A percentile compares a stretch with the other conserved stretches of the same genome.
Conservation (phyloP, 2,797 vertebrate genomes). For the Cryptoblepharus egeriae region DNA sequence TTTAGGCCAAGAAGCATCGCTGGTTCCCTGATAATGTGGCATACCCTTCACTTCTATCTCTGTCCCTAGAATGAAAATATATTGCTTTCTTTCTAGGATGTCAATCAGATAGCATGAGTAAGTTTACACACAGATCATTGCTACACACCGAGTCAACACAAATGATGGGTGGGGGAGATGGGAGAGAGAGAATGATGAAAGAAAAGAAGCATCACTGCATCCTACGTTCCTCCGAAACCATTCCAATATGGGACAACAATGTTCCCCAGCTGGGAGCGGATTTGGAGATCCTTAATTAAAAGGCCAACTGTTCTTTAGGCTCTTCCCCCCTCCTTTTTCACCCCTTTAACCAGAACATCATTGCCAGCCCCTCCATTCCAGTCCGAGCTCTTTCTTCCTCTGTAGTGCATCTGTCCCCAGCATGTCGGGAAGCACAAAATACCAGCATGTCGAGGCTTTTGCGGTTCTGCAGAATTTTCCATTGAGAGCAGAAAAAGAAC, state of each 20-base stretch:
- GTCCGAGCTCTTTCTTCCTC: constrained; percentile 51
- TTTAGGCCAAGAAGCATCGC: too few relatives aligned
- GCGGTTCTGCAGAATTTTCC: constrained; percentile 17
- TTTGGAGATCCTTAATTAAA: constrained; percentile 73
- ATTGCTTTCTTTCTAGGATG: not conserved
- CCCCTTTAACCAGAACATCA: not conserved
- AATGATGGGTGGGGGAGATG: not conserved
- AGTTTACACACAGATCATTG: not conserved
- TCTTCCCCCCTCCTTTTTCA: not conserved
- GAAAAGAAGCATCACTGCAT: not conserved
- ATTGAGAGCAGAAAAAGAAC: not conserved
- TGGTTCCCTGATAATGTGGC: not conserved
- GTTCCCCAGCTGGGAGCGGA: constrained; percentile 68
- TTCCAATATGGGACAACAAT: constrained; percentile 73
- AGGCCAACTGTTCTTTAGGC: constrained; percentile 64
- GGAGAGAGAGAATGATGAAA: not conserved
- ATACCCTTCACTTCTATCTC: not conserved
- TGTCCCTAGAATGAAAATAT: not conserved
- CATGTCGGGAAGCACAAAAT: constrained; percentile 8
- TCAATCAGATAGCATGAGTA: not conserved
- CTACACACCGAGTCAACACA: not conserved
- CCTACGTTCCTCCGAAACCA: constrained; percentile 67
- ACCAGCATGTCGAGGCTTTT: not conserved
- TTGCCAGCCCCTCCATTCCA: constrained; percentile 47
- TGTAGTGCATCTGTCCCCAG: constrained; percentile 64